Evolutionary conservation across 1,140 invertebrate species (phyloP), one percentile per base, ranked within the genome.

Genomic region (Eubasilissa regina): DNA sequence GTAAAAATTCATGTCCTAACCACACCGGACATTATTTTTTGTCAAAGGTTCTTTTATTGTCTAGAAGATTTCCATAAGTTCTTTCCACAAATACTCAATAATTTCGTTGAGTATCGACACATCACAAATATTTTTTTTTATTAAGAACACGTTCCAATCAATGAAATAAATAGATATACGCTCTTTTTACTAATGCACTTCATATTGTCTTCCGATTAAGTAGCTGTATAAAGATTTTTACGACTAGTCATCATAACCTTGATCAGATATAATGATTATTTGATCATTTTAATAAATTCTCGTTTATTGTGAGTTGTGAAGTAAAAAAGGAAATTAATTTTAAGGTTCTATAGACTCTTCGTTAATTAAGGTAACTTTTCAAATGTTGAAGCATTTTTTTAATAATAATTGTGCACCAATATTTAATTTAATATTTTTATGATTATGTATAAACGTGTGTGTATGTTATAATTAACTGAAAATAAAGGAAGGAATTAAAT

Each of bases 271-370:
- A 47, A 15, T 47, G 35, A 64, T 45, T 45, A 17, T 9, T 10
- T 17, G 13, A 43, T 68, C 44, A 68, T 68, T 68, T 68, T 43
- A 68, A 68, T 68, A 68, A 68, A 68, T 68, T 68, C 10, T 17
- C 45, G 7, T 68, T 68, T 64, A 64, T 64, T 64, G 60, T 25
- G 35, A 64, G 19, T 64, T 64, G n/a, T 35, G 60, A 43, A 64
- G 35, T 21, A 64, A 64, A n/a, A 25, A 58, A 58, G 13, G 25
- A 51, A 13, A 51, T 51, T 51, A 51, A 51, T 13, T 51, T 51
- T 13, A 51, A 51, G 48, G 48, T 51, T 35, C 25, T 35, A 6
- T 35, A 35, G 25, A 35, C 1, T 35, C 25, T 51, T 51, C 9
- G 8, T 51, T 51, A 51, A 51, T 51, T 51, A 51, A 51, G 1